Base-by-base conservation (phyloP, 2,888 invertebrate species). In the Elegia similella region DNA sequence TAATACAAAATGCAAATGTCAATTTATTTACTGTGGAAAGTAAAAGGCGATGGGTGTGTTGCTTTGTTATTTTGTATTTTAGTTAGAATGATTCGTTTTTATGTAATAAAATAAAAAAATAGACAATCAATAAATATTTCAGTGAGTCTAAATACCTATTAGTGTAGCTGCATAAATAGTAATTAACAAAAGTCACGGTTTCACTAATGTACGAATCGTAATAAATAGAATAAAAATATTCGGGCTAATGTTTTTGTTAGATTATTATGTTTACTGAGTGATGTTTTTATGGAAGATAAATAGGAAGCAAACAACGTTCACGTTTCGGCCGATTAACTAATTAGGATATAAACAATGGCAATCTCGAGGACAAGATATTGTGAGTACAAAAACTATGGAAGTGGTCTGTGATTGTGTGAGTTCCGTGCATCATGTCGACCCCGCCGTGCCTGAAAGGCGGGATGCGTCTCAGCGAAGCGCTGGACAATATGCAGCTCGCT, bases 401-500 rank as follows among this genome's bases (percentile, higher is more conserved):
- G 72, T 74, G 72, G 59, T 63, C 74, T 62, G 60, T 81, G 71
- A 78, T 44, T 55, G 44, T 42, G 43, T 44, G 32, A 55, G 32
- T 44, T 55, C 16, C 53, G 29, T 43, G 42, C 43, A 53, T 7
- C n/a, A 56, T 56, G 56, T 56, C 56, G 56, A 48, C 81, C 57
- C 85, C 90, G 66, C 85, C 90, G 66, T 91, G 91, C 75, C 84
- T 84, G 70, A 91, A 88, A 78, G 86, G 92, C 75, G 93, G 93
- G 77, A 87, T 93, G 79, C 92, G 93, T 62, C 88, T 95, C 62
- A 94, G 94, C 75, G 94, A 94, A 82, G 95, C 95, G 55, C 83
- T 95, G 70, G 94, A 95, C 76, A 94, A 93, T 78, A 95, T 95
- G 89, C 95, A 95, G 64, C 83, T 95, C 63, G 95, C 95, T 2